Percentiles rank a stretch among this genome's conserved stretches.
Conservation (phyloP, 2,888 invertebrate genomes). For the Nysson spinosus region DNA sequence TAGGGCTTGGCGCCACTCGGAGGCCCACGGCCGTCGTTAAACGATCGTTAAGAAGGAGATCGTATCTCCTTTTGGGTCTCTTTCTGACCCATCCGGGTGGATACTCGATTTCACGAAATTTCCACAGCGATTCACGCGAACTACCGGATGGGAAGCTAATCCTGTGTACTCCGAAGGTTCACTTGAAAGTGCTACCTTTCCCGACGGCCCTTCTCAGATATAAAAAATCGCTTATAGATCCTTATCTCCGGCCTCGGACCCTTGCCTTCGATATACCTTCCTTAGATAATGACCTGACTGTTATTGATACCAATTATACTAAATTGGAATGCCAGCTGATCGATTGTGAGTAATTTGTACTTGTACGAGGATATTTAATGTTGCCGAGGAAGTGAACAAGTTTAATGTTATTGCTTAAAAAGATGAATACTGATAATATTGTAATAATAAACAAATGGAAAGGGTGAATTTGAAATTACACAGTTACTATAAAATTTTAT, state of each 20-base stretch:
- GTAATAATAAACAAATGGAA: too few relatives aligned
- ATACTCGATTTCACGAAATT: constrained; percentile 57
- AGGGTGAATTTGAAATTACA: too few relatives aligned
- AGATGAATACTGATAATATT: too few relatives aligned
- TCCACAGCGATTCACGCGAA: constrained; percentile 45
- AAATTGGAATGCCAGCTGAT: too few relatives aligned
- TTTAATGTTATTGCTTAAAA: too few relatives aligned
- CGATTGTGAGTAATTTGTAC: too few relatives aligned
- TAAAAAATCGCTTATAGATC: too few relatives aligned
- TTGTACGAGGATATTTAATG: too few relatives aligned
- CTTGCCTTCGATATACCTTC: neutral
- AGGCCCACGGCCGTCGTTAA: constrained; percentile 70
- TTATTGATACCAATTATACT: too few relatives aligned
- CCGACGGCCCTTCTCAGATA: constrained; percentile 1
- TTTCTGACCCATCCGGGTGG: constrained; percentile 13
- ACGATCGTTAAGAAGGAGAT: constrained; percentile 72
- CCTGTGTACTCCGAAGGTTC: constrained; percentile 23
- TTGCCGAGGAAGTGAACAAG: too few relatives aligned
- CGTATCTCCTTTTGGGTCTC: constrained; percentile 59
- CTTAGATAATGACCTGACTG: too few relatives aligned
- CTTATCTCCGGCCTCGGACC: neutral
- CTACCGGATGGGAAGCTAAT: constrained; percentile 16
- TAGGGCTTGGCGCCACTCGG: constrained; percentile 70
- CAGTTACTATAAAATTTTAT: too few relatives aligned
- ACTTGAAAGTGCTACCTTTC: constrained; percentile 37